A percentile compares a stretch with the other conserved stretches of the same genome.
These are phyloP conservation scores for Marmota monax DNA, from an alignment of 2,113 vertebrate species.

Conservation along the genomic window DNA sequence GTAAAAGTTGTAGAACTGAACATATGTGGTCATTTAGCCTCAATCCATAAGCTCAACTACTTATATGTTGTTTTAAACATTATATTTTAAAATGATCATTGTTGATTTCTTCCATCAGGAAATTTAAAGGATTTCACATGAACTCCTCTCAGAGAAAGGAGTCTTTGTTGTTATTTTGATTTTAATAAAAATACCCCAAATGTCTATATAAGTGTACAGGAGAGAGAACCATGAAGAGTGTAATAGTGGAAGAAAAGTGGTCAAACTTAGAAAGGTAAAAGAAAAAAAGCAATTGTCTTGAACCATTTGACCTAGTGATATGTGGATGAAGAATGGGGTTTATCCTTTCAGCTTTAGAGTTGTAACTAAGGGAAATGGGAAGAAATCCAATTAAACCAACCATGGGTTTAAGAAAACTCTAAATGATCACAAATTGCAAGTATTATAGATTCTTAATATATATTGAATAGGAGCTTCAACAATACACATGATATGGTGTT, in stretches of 20 bases:
- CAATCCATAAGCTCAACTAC: background rate
- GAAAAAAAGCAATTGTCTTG: background rate
- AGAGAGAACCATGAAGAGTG: background rate
- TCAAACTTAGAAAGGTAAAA: background rate
- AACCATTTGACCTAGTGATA: background rate
- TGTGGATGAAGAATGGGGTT: background rate
- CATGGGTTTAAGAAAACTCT: background rate
- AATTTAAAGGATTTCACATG: constrained; percentile 11
- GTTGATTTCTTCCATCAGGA: background rate
- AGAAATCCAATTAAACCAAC: background rate
- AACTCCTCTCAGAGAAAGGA: background rate
- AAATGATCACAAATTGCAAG: background rate
- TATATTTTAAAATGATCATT: background rate
- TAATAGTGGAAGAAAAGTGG: background rate
- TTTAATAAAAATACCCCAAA: constrained; percentile 15
- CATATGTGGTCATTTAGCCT: background rate
- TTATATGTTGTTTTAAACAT: background rate
- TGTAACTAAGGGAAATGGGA: background rate
- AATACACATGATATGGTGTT: background rate
- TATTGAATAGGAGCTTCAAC: background rate
- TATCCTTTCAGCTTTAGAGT: constrained; percentile 17
- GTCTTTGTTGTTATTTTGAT: background rate
- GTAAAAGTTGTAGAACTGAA: background rate
- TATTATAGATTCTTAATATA: background rate
- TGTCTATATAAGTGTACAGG: background rate